Conservation (phyloP, 2,888 invertebrate genomes). For the Drosophila parthenogenetica region DNA sequence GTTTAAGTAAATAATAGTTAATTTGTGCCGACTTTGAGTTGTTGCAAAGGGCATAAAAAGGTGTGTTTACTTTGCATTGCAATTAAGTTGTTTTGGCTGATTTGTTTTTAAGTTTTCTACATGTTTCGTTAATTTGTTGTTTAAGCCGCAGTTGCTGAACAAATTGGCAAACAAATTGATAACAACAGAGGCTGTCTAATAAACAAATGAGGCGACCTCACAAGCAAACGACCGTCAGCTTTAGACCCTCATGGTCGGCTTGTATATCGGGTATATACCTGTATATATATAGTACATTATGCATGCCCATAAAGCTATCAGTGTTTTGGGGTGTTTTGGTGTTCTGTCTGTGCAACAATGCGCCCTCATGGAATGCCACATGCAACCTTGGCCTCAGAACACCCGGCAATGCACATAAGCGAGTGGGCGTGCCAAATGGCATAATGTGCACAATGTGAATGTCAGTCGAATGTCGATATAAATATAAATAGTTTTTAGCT, state of each 20-base stretch:
- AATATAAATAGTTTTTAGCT: conserved; percentile 1
- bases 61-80: not conserved
- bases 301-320: conserved; percentile 48
- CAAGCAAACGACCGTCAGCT: conserved; percentile 31
- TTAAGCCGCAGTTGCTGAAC: conserved; percentile 6
- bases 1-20: not conserved
- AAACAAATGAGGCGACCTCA: conserved; percentile 37
- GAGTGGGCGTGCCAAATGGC: conserved; percentile 53
- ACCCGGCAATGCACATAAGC: conserved; percentile 28
- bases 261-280: conserved; percentile 4
- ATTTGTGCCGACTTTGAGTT: not conserved
- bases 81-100: not conserved
- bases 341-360: conserved; percentile 53
- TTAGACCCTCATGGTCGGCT: conserved; percentile 42
- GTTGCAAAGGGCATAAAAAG: too few relatives aligned
- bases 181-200: conserved; percentile 30
- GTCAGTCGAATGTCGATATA: conserved; percentile 46
- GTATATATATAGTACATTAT: conserved; percentile 20
- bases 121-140: not conserved
- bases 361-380: conserved; percentile 70
- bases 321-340: not conserved
- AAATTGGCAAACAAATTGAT: conserved; percentile 38
- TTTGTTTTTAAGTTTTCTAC: not conserved
- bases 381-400: conserved; percentile 63
- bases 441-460: conserved; percentile 46